Conservation (phyloP, 2,797 vertebrate genomes). For the Sebastes matsubarae region DNA sequence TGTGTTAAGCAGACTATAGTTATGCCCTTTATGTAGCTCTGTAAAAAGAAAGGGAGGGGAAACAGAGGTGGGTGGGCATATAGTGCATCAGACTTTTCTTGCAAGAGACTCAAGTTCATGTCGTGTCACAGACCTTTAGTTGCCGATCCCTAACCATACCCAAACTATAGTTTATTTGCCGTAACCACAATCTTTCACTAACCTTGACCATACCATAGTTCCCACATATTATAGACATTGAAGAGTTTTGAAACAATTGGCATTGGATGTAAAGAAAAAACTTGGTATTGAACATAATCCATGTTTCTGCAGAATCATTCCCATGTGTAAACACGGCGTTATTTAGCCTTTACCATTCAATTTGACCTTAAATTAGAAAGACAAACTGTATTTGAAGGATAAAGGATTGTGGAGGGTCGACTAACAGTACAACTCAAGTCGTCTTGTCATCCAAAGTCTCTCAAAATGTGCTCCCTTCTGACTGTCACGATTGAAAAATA, state of each 20-base stretch:
- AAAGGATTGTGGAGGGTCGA: background rate
- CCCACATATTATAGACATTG: background rate
- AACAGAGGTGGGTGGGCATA: background rate
- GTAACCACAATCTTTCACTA: background rate
- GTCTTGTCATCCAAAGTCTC: background rate
- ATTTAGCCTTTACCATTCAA: background rate
- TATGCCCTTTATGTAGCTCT: background rate
- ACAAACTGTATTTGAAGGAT: background rate
- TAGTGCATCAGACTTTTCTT: background rate
- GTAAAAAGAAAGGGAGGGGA: background rate
- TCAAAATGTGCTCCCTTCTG: background rate
- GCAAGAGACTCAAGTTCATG: background rate
- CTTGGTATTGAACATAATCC: background rate
- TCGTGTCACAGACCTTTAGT: background rate
- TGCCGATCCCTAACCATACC: background rate
- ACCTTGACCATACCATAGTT: background rate
- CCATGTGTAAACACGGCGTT: background rate
- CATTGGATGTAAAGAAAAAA: background rate
- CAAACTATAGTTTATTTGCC: background rate
- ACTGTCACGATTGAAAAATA: background rate
- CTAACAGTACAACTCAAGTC: background rate
- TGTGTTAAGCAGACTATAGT: slow-evolving; percentile 21
- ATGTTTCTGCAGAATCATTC: background rate
- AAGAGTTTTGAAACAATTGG: background rate
- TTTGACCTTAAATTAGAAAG: background rate